These are phyloP conservation scores for Drosophila micromelanica DNA, from an alignment of 1,140 invertebrate genomes.

Conservation along the genomic window DNA sequence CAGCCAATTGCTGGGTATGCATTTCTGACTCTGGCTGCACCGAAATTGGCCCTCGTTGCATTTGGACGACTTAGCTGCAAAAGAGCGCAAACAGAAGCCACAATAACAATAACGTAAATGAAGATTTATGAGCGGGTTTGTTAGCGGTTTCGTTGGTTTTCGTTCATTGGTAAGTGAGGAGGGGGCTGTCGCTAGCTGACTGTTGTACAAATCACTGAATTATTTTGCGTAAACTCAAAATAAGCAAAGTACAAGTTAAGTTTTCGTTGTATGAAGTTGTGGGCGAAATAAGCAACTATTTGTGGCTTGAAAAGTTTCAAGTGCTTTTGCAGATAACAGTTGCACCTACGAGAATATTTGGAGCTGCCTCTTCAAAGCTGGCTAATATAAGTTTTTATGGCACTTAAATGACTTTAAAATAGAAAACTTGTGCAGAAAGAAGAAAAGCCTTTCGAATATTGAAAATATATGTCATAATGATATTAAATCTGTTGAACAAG, in stretches of 20 bases:
- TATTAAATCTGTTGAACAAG: no score
- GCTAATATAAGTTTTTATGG: background rate
- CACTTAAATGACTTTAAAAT: background rate
- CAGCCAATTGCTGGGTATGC: conserved; percentile 90
- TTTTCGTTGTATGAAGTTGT: background rate
- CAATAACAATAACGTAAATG: conserved; percentile 79
- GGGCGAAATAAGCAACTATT: conserved; percentile 4
- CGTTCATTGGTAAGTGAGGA: conserved; percentile 8
- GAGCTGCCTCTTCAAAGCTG: conserved; percentile 7
- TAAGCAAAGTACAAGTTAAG: conserved; percentile 22
- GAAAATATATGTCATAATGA: no score
- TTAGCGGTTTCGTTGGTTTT: conserved; percentile 52
- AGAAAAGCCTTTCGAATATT: no score
- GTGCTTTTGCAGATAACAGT: conserved; percentile 16
- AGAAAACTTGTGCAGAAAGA: no score
- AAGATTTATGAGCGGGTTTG: conserved; percentile 77
- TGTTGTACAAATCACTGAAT: conserved; percentile 48
- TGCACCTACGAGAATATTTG: conserved; percentile 22
- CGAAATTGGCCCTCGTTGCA: conserved; percentile 87
- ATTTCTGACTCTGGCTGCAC: conserved; percentile 86
- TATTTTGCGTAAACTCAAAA: conserved; percentile 43
- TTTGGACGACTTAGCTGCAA: conserved; percentile 72
- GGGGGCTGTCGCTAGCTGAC: conserved; percentile 5
- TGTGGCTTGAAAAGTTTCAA: conserved; percentile 39
- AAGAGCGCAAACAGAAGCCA: conserved; percentile 27